Percentiles rank a stretch among this genome's conserved stretches.
Conservation (phyloP, 2,113 vertebrate genomes). For the Sarotherodon lohbergeri region DNA sequence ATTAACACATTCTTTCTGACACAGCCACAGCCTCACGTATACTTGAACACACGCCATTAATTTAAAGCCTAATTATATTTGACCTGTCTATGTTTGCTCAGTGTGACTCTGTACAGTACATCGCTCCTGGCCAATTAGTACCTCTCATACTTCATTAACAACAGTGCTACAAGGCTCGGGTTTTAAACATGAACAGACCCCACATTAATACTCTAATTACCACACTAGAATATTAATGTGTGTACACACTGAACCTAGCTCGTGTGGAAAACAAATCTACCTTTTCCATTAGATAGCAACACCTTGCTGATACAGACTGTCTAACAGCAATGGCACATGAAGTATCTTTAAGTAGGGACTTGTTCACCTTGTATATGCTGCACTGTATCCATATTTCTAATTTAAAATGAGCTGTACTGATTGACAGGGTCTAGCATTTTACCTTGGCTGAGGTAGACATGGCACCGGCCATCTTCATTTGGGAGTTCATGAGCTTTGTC, state of each 20-base stretch:
- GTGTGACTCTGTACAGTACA: conserved; percentile 3
- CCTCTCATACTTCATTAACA: conserved; percentile 48
- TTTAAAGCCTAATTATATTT: conserved; percentile 51
- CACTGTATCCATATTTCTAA: neutral
- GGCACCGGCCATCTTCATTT: conserved; percentile 98
- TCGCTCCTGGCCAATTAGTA: conserved; percentile 26
- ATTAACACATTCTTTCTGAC: neutral
- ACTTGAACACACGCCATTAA: conserved; percentile 47
- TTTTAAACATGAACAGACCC: conserved; percentile 18
- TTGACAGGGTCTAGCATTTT: neutral
- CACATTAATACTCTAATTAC: conserved; percentile 16
- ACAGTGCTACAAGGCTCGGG: neutral
- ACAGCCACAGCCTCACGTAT: neutral
- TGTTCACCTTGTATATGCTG: neutral
- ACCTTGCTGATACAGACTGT: neutral
- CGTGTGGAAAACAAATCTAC: neutral
- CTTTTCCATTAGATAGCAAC: neutral
- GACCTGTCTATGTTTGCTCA: conserved; percentile 30
- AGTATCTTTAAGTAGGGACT: neutral
- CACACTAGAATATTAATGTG: neutral
- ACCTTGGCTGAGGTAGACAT: conserved; percentile 96
- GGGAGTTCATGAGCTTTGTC: conserved; percentile 98
- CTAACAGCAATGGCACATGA: neutral
- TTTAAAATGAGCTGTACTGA: neutral
- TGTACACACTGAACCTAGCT: neutral